A percentile compares a stretch with the other conserved stretches of the same genome.
phyloP scores from a whole-genome alignment of 35 echinoderm and acorn worm genomes.

The Acanthaster planci region DNA sequence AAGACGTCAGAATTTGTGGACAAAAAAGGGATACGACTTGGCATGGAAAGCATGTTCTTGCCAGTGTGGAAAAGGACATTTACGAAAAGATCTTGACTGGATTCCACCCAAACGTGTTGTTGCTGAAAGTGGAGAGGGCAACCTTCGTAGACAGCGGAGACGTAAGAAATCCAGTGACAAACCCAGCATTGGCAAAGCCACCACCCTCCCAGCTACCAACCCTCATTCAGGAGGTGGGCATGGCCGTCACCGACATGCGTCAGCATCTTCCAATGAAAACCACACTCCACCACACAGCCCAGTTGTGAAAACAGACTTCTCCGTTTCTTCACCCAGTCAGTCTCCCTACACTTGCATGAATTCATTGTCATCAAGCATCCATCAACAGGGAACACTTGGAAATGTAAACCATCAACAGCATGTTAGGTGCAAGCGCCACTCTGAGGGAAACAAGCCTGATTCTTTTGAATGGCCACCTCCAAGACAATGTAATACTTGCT shows the following conservation, averaged over 20 bases:
- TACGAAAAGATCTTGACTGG: conserved; percentile 99
- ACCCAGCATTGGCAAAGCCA: conserved; percentile 94
- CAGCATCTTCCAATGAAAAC: conserved; percentile 83
- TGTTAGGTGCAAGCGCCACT: neutral
- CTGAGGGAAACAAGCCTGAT: neutral
- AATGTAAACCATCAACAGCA: neutral
- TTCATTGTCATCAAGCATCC: neutral
- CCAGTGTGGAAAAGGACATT: conserved; percentile 89
- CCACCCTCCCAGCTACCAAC: conserved; percentile 49
- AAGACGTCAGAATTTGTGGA: conserved; percentile 96
- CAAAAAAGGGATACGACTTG: conserved; percentile 98
- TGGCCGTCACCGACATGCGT: conserved; percentile 50
- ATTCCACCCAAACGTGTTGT: conserved; percentile 58
- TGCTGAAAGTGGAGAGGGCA: conserved; percentile 44
- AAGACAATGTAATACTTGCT: neutral
- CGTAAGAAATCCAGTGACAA: conserved; percentile 96
- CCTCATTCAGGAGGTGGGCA: conserved; percentile 26
- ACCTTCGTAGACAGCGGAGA: conserved; percentile 40
- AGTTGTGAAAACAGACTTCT: neutral
- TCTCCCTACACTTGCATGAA: conserved; percentile 12
- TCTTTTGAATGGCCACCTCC: conserved; percentile 12
- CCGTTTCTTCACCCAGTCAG: conserved; percentile 7
- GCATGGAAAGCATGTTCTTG: conserved; percentile 99
- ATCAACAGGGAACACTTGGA: conserved; percentile 7
- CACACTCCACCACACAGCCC: conserved; percentile 90